Evolutionary conservation across 2,113 vertebrate genomes (phyloP), one percentile per base, ranked within the genome.

Genomic region (Oplegnathus fasciatus): DNA sequence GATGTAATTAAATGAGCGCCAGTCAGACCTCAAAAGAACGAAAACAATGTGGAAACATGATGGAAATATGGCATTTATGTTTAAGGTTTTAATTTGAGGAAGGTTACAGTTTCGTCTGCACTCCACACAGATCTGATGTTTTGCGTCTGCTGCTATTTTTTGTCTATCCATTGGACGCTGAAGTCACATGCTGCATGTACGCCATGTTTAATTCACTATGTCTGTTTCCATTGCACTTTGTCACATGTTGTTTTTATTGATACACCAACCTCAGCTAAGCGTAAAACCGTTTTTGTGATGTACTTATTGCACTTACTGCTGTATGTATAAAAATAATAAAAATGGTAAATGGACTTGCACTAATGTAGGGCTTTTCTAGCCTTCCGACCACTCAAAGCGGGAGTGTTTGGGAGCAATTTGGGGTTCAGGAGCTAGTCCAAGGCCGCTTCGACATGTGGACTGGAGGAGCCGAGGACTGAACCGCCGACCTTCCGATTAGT

Each of bases 41-140:
- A 52, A 42, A 52, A 34, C 2, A 2, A 50, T 7, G 28, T 13
- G 9, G 9, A 22, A 32, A 32, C 18, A 32, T 14, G 42, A 67
- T 46, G n/a, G 42, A 20, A 69, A 22, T 50, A 50, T 44, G 65
- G 0, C n/a, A 30, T 68, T 20, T 48, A 46, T 48, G 60, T 75
- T 54, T 78, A 46, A n/a, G 62, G 46, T 68, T 22, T 75, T 73
- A 0, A 40, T 78, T 74, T 66, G 64, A 78, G 44, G 64, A 52
- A 60, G 46, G 40, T 26, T 67, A n/a, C 37, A 22, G 28, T 32
- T 40, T 71, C 72, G 24, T 69, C 68, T 62, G 77, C 17, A 0
- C 54, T 71, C 46, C n/a, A 42, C 42, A 28, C 78, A 64, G 68
- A 78, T 58, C n/a, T 55, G 30, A 57, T 81, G 28, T 40, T 64